Percentiles rank a stretch among this genome's conserved stretches.
Conservation (phyloP, 2,797 vertebrate species). For the Fratercula arctica region DNA sequence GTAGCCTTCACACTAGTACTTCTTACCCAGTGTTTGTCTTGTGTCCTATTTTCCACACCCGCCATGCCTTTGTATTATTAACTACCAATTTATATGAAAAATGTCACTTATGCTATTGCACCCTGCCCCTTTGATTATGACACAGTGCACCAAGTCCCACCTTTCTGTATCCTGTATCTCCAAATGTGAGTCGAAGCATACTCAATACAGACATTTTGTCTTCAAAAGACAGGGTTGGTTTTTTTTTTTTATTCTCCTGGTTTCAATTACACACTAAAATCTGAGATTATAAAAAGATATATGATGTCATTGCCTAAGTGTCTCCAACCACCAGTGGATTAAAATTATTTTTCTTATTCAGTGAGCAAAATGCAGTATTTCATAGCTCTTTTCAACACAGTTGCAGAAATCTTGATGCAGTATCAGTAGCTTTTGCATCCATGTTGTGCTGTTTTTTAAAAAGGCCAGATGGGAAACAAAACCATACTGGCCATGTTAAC, state of each 20-base stretch:
- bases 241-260: background rate
- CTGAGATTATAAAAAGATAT: constrained; percentile 8
- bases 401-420: background rate
- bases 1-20: background rate
- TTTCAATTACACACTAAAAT: background rate
- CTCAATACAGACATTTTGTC: background rate
- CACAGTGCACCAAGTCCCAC: background rate
- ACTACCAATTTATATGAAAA: background rate
- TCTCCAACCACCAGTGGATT: background rate
- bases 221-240: background rate
- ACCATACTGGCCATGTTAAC: no score
- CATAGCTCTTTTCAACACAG: background rate
- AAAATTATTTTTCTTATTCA: background rate
- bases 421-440: background rate
- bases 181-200: background rate
- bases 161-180: background rate
- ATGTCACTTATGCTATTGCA: background rate
- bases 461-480: background rate
- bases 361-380: background rate
- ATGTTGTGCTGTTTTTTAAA: background rate
- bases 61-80: background rate
- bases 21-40: background rate
- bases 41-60: background rate
- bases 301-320: background rate
- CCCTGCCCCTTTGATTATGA: background rate